Percentiles rank a stretch among this genome's conserved stretches.
Evolutionary conservation across 2,113 vertebrate genomes (phyloP).

Genomic region (Sclerurus mexicanus): DNA sequence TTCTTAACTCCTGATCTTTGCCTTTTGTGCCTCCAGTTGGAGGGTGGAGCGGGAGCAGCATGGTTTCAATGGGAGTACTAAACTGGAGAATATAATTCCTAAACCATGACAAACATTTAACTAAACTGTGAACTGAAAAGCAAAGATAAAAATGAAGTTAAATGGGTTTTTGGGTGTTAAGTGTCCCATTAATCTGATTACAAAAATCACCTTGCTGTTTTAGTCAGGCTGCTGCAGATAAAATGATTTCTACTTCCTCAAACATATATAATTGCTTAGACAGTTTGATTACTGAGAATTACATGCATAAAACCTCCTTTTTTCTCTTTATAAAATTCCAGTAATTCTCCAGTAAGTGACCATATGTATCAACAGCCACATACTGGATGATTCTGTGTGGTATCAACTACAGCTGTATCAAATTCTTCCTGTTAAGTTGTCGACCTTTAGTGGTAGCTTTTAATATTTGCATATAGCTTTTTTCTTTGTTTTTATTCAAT

Average conservation of each 20-base stretch:
- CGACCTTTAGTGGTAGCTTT: not conserved
- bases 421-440: not conserved
- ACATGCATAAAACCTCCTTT: not conserved
- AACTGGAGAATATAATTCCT: not conserved
- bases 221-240: not conserved
- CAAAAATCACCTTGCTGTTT: not conserved
- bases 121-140: not conserved
- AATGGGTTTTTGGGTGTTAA: not conserved
- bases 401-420: rapidly evolving
- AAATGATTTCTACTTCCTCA: not conserved
- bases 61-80: not conserved
- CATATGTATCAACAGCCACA: not conserved
- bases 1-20: not conserved
- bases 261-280: not conserved
- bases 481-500: not conserved
- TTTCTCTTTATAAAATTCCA: not conserved
- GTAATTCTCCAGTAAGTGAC: not conserved
- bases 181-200: not conserved
- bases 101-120: not conserved
- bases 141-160: not conserved
- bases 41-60: no score
- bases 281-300: not conserved
- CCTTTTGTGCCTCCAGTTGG: not conserved
- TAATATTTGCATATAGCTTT: not conserved
- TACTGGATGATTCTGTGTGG: not conserved